Percentiles rank a stretch among this genome's conserved stretches.
Evolutionary conservation across 1,140 invertebrate species (phyloP).

Genomic region (Adelges cooleyi): DNA sequence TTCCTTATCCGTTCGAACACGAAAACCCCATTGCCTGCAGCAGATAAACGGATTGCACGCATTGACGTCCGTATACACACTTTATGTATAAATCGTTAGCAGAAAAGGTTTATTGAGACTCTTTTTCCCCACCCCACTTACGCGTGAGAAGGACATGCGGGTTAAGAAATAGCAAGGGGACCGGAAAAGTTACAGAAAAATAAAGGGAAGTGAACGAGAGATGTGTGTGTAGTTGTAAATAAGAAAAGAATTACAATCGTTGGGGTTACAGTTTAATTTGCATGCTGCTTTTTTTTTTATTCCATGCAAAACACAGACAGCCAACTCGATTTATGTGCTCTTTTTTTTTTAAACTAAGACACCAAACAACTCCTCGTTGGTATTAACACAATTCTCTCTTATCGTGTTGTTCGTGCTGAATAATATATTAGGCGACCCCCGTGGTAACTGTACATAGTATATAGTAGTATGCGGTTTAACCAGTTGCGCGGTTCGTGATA

Average conservation of each 20-base stretch:
- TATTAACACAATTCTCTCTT: no score
- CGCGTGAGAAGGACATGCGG: no score
- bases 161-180: no score
- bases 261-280: conserved; percentile 25
- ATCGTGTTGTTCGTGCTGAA: no score
- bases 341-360: conserved; percentile 10
- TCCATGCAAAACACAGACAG: conserved; percentile 1
- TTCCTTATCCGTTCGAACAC: conserved; percentile 12
- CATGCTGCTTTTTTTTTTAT: background rate
- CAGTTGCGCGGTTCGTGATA: no score
- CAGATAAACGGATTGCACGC: conserved; percentile 24
- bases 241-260: conserved; percentile 27
- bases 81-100: background rate
- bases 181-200: no score
- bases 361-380: background rate
- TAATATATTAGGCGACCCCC: no score
- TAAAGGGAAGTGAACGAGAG: no score
- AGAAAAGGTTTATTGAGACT: conserved; percentile 15
- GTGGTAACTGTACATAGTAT: no score
- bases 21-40: conserved; percentile 17
- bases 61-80: conserved; percentile 3
- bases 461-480: no score
- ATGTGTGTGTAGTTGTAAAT: conserved; percentile 7
- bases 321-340: conserved; percentile 14
- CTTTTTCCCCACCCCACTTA: background rate